A percentile compares a stretch with the other conserved stretches of the same genome.
Conservation (phyloP, 2,797 vertebrate species). For the Vespertilio murinus region DNA sequence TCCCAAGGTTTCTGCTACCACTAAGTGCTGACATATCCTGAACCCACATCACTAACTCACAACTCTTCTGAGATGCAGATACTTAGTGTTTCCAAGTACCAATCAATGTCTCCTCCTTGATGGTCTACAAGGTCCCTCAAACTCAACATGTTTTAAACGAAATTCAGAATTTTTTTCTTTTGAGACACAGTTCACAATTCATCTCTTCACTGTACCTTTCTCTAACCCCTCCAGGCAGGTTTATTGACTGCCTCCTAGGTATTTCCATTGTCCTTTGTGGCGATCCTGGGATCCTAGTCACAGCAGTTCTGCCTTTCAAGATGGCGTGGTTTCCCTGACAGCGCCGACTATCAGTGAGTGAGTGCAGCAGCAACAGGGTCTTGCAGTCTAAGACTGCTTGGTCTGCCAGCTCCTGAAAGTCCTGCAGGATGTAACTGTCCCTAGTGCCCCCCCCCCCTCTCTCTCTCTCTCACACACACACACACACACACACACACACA, state of each 20-base stretch:
- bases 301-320: too few relatives aligned
- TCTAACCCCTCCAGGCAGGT: neutral
- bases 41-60: neutral
- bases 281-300: too few relatives aligned
- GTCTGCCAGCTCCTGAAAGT: too few relatives aligned
- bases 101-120: neutral
- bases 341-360: too few relatives aligned
- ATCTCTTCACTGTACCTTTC: neutral
- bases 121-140: neutral
- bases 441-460: too few relatives aligned
- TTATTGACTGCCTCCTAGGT: neutral
- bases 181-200: neutral
- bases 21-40: neutral
- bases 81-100: neutral
- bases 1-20: neutral
- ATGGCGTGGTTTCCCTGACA: too few relatives aligned
- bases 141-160: neutral
- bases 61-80: neutral
- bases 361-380: too few relatives aligned
- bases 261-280: neutral
- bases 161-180: conserved; percentile 6
- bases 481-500: too few relatives aligned
- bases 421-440: too few relatives aligned
- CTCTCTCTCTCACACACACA: too few relatives aligned
- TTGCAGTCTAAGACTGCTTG: too few relatives aligned